Evolutionary conservation across 2,888 invertebrate species (phyloP).

Genomic region (Rotaria magnacalcarata): DNA sequence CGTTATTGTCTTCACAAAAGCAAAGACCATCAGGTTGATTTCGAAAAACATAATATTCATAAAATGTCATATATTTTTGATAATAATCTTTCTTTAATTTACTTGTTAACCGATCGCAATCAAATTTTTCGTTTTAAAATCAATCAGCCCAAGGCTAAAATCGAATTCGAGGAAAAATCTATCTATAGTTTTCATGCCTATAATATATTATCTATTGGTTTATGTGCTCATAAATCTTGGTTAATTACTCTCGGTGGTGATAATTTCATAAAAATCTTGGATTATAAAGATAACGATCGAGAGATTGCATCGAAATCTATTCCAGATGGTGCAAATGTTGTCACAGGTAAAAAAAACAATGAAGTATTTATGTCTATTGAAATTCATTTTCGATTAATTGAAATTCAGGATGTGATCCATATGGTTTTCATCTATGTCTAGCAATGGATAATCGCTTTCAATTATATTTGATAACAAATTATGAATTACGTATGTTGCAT

Average conservation of each 20-base stretch:
- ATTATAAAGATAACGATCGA: slow-evolving; percentile 27
- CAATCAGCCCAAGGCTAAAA: neutral
- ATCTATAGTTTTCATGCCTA: slow-evolving; percentile 23
- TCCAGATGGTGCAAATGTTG: neutral
- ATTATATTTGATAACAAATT: slow-evolving; percentile 27
- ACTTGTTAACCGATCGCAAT: neutral
- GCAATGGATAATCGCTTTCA: neutral
- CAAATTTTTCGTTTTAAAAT: slow-evolving; percentile 4
- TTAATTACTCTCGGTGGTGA: neutral
- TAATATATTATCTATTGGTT: neutral
- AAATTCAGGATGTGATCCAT: neutral
- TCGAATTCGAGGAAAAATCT: neutral
- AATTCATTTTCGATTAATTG: neutral
- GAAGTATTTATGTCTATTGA: neutral
- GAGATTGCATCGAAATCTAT: slow-evolving; percentile 4
- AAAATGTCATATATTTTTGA: neutral
- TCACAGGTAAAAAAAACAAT: neutral
- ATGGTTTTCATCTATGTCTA: neutral
- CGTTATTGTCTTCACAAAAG: neutral
- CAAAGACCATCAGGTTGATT: neutral
- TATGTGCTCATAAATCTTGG: slow-evolving; percentile 29
- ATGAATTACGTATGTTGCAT: slow-evolving; percentile 33
- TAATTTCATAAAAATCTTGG: neutral
- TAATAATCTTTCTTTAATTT: neutral
- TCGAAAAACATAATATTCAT: neutral